A percentile compares a stretch with the other conserved stretches of the same genome.
phyloP scores from a whole-genome alignment of 2,113 vertebrate species.

The Andinoacara biseriatus region DNA sequence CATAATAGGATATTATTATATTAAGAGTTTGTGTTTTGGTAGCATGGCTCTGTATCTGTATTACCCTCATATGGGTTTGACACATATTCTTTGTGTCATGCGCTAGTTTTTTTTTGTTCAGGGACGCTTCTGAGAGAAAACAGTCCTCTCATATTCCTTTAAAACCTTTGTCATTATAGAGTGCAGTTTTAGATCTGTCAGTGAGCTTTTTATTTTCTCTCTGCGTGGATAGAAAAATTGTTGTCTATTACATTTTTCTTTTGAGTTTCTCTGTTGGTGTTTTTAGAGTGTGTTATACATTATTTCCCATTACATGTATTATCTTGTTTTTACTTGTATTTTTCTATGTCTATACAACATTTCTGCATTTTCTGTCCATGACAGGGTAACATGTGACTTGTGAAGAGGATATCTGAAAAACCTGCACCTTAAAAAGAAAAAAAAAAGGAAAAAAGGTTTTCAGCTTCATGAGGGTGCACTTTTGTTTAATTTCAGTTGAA shows the following conservation, averaged over 20 bases:
- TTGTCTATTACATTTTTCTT: not conserved
- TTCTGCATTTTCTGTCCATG: fast-evolving
- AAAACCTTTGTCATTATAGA: not conserved
- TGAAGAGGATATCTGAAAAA: not conserved
- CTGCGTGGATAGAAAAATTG: not conserved
- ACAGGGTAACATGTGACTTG: not conserved
- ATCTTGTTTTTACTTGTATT: not conserved
- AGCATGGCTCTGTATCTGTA: slow-evolving; percentile 7
- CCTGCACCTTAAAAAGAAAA: not conserved
- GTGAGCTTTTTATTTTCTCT: not conserved
- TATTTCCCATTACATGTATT: not conserved
- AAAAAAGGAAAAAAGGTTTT: not conserved
- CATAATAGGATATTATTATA: slow-evolving; percentile 2
- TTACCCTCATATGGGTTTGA: not conserved
- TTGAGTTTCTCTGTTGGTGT: too few relatives aligned
- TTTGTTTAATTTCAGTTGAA: not conserved
- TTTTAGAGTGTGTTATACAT: not conserved
- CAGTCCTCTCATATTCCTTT: not conserved
- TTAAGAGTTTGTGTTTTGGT: slow-evolving; percentile 2
- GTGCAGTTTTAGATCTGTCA: not conserved
- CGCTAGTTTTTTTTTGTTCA: not conserved
- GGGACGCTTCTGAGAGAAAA: not conserved
- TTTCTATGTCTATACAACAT: not conserved
- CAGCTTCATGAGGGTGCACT: not conserved
- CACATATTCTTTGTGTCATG: not conserved